These are phyloP conservation scores for Falco novaeseelandiae DNA, from an alignment of 2,797 vertebrate species.

Conservation along the genomic window DNA sequence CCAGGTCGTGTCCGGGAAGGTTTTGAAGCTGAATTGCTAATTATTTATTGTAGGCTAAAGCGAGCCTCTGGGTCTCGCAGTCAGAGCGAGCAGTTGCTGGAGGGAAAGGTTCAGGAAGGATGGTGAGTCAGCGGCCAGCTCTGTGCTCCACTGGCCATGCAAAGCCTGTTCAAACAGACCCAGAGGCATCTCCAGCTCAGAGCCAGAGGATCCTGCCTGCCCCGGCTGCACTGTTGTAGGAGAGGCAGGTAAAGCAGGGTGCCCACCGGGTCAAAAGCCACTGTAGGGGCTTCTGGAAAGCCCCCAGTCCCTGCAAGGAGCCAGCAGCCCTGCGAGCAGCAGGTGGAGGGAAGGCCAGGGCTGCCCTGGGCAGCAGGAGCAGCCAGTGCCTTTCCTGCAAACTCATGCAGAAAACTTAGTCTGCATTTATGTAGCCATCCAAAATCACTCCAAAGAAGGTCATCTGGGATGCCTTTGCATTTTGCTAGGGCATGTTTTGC, in stretches of 20 bases:
- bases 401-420: neutral
- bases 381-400: neutral
- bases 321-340: rapidly evolving
- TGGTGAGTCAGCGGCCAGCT: neutral
- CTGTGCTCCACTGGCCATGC: neutral
- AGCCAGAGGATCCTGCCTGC: neutral
- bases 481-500: neutral
- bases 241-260: neutral
- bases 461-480: slow-evolving; percentile 10
- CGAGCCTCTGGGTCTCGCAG: rapidly evolving
- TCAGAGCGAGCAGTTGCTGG: neutral
- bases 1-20: rapidly evolving
- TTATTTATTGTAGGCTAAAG: neutral
- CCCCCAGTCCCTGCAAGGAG: neutral
- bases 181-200: neutral
- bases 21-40: neutral
- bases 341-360: neutral
- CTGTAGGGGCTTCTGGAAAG: neutral
- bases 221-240: neutral
- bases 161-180: neutral
- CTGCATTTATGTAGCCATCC: neutral
- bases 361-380: neutral
- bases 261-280: too few species aligned
- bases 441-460: slow-evolving; percentile 54
- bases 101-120: neutral